Percentiles rank a stretch among this genome's conserved stretches.
phyloP scores from a whole-genome alignment of 2,888 invertebrate genomes.

The Xanthorhoe spadicearia region DNA sequence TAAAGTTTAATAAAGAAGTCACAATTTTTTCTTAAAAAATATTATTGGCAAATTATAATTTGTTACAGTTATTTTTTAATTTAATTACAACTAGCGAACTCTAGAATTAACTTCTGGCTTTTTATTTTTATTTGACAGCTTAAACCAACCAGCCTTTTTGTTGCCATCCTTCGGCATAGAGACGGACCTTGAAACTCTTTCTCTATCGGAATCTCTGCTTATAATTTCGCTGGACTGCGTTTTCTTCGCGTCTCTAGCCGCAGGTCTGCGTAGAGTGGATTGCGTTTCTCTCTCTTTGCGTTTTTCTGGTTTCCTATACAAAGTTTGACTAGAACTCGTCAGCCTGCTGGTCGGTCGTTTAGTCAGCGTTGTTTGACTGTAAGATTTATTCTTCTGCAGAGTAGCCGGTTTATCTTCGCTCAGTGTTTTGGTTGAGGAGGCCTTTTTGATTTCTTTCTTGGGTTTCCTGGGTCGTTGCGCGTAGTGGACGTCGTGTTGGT shows the following conservation, averaged over 20 bases:
- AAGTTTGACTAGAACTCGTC: constrained; percentile 71
- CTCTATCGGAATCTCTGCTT: constrained; percentile 80
- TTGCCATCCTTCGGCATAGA: constrained; percentile 90
- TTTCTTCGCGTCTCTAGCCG: constrained; percentile 72
- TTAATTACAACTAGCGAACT: constrained; percentile 55
- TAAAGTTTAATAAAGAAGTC: background rate
- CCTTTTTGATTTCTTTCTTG: constrained; percentile 73
- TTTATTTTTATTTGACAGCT: constrained; percentile 82
- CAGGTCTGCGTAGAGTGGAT: constrained; percentile 74
- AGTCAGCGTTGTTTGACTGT: constrained; percentile 75
- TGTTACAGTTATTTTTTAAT: background rate
- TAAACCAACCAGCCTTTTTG: constrained; percentile 90
- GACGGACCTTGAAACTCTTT: constrained; percentile 86
- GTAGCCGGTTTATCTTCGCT: constrained; percentile 63
- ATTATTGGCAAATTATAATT: background rate
- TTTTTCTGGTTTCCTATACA: constrained; percentile 78
- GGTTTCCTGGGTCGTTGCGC: constrained; percentile 85
- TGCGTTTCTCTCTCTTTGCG: constrained; percentile 59
- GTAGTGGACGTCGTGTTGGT: constrained; percentile 91
- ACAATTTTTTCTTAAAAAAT: constrained; percentile 7
- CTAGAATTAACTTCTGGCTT: constrained; percentile 73
- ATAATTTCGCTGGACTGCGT: constrained; percentile 87
- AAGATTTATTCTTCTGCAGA: constrained; percentile 79
- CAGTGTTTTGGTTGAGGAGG: constrained; percentile 74
- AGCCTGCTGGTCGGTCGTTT: constrained; percentile 68